A percentile compares a stretch with the other conserved stretches of the same genome.
Evolutionary conservation across 2,888 invertebrate genomes (phyloP).

Genomic region (Galerucella pusilla): DNA sequence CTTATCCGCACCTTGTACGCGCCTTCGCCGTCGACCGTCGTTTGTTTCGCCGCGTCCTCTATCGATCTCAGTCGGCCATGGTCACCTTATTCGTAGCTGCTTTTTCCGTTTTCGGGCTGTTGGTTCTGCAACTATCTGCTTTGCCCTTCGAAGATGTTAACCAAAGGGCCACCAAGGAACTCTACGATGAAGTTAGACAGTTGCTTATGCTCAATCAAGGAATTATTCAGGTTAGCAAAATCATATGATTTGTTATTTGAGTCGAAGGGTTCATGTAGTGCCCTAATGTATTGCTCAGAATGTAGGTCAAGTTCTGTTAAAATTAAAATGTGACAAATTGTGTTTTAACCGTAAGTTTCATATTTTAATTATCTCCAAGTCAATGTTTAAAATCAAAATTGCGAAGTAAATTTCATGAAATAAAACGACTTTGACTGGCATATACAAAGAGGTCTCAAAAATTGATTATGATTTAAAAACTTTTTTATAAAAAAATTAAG

Average conservation of each 20-base stretch:
- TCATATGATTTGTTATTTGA: slow-evolving; percentile 4
- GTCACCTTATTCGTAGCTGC: slow-evolving; percentile 57
- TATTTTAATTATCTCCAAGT: neutral
- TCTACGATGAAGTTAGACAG: slow-evolving; percentile 69
- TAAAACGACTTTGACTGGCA: no score
- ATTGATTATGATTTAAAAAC: no score
- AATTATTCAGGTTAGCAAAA: slow-evolving; percentile 59
- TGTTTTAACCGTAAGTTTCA: neutral
- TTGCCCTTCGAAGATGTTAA: slow-evolving; percentile 45
- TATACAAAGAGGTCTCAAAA: no score
- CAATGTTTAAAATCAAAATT: no score
- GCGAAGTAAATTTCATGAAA: no score
- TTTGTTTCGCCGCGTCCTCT: slow-evolving; percentile 25
- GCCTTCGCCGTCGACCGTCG: slow-evolving; percentile 17
- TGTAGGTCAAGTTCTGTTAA: neutral
- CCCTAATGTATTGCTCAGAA: neutral
- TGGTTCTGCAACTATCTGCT: slow-evolving; percentile 51
- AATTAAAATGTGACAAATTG: neutral
- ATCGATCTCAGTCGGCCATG: slow-evolving; percentile 55
- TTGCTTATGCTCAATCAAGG: slow-evolving; percentile 64
- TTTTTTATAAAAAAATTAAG: no score
- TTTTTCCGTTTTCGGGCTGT: slow-evolving; percentile 52
- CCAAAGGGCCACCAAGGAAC: slow-evolving; percentile 59
- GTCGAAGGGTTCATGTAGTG: neutral
- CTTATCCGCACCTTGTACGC: slow-evolving; percentile 21